A percentile compares a stretch with the other conserved stretches of the same genome.
phyloP scores from a whole-genome alignment of 2,888 invertebrate species.

The Melinopterus prodromus region DNA sequence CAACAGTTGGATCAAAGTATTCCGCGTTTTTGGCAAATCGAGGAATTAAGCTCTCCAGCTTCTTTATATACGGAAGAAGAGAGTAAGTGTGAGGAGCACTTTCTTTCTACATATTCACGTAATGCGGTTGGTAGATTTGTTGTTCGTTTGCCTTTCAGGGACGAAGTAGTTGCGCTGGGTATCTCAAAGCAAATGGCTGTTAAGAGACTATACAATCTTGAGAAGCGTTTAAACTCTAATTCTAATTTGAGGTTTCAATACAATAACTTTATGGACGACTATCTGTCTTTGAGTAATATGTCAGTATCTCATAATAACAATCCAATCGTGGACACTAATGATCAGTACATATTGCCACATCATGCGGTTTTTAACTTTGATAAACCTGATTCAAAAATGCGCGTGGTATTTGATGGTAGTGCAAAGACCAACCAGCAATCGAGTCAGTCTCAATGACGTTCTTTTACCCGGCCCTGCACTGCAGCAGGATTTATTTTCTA shows the following conservation, averaged over 20 bases:
- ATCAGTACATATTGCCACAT: slow-evolving; percentile 30
- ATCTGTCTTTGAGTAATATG: background rate
- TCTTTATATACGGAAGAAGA: background rate
- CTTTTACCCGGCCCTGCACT: slow-evolving; percentile 36
- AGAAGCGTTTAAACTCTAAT: background rate
- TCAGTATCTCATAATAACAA: slow-evolving; percentile 4
- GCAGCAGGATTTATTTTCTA: slow-evolving; percentile 41
- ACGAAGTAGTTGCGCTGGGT: background rate
- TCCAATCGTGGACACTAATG: background rate
- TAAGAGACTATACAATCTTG: background rate
- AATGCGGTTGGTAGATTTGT: background rate
- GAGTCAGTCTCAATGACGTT: slow-evolving; percentile 33
- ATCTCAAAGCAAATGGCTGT: background rate
- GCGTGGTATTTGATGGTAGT: slow-evolving; percentile 39
- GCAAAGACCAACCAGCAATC: slow-evolving; percentile 24
- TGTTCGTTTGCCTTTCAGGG: background rate
- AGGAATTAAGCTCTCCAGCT: background rate
- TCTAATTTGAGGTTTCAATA: background rate
- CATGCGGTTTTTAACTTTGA: slow-evolving; percentile 31
- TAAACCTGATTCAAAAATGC: slow-evolving; percentile 27
- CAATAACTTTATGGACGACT: background rate
- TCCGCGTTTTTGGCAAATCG: slow-evolving; percentile 6
- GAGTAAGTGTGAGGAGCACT: background rate
- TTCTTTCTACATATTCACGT: background rate
- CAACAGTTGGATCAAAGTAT: background rate